Evolutionary conservation across 2,888 invertebrate species (phyloP).

Genomic region (Spialia ferax): DNA sequence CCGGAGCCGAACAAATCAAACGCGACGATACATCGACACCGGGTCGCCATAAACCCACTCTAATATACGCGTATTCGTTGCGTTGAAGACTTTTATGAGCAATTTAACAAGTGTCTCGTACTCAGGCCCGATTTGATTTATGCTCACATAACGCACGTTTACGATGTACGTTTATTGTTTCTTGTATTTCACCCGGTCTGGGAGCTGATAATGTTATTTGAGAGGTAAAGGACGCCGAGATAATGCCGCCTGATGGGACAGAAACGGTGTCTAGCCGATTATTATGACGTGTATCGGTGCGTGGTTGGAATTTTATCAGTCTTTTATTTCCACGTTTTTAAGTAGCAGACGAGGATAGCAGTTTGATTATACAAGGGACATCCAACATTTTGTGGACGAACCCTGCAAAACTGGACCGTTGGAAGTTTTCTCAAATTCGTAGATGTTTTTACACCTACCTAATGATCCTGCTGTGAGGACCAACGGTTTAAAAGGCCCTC

Average conservation of each 20-base stretch:
- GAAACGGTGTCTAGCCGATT: constrained; percentile 46
- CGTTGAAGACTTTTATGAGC: constrained; percentile 79
- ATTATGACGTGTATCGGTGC: constrained; percentile 2
- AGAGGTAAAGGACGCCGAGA: constrained; percentile 53
- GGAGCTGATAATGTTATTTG: constrained; percentile 75
- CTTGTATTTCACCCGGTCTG: constrained; percentile 70
- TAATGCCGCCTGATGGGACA: constrained; percentile 45
- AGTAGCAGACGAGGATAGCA: neutral
- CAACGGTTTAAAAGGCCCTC: too few relatives aligned
- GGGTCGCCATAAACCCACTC: constrained; percentile 66
- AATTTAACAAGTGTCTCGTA: constrained; percentile 80
- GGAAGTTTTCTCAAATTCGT: too few relatives aligned
- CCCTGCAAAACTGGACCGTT: too few relatives aligned
- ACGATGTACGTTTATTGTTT: constrained; percentile 77
- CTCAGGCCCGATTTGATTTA: constrained; percentile 75
- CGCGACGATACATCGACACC: constrained; percentile 55
- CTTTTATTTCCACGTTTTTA: neutral
- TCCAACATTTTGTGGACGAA: neutral
- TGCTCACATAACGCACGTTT: constrained; percentile 71
- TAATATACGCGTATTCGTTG: constrained; percentile 76
- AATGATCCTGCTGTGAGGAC: too few relatives aligned
- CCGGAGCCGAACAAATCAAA: constrained; percentile 62
- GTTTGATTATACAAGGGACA: neutral
- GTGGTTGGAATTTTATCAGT: neutral
- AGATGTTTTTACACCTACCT: too few relatives aligned